Base-by-base conservation (phyloP, 2,113 vertebrate genomes). In the Pomatorhinus ruficollis region DNA sequence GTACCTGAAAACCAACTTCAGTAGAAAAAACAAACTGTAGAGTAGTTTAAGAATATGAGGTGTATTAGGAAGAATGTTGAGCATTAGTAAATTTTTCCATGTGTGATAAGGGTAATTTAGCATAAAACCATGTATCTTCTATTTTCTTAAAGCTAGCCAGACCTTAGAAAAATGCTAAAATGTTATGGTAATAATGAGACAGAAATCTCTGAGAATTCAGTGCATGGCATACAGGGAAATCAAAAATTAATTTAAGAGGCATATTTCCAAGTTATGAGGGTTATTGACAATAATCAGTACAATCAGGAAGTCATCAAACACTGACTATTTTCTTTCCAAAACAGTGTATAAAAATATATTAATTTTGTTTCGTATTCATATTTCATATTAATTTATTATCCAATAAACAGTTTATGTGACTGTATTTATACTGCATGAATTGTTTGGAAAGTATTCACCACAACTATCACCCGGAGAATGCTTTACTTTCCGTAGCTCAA, bases 171-270 rank as follows among this genome's bases (percentile, higher is more conserved):
- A 94, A 93, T 53, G 30, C 56, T 86, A 68, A 93, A 94, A 93
- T 53, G 30, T 59, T 86, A 68, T 53, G 16, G 37, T 78, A 75
- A 57, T 89, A 91, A 82, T 79, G 80, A 93, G 86, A 76, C n/a
- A 82, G 37, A 72, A 88, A 82, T 60, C 79, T 65, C 76, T 24
- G 80, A 87, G 76, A 89, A 95, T 81, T 79, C 74, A 56, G 42
- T 33, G 59, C 44, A 50, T 5, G 68, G 76, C 56, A 61, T 72
- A 66, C 0, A 83, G 65, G 68, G 77, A 96, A 95, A 94, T 94
- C 5, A 94, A 94, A 96, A 91, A 83, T 57, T 87, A 92, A 94
- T 93, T 90, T 93, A 72, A 66, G 72, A 94, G 64, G 61, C 74
- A 64, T 64, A 90, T 92, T 93, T 63, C 82, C 35, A 63, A 89